A percentile compares a stretch with the other conserved stretches of the same genome.
phyloP scores from a whole-genome alignment of 2,888 invertebrate genomes.

The Pandemis cinnamomeana region DNA sequence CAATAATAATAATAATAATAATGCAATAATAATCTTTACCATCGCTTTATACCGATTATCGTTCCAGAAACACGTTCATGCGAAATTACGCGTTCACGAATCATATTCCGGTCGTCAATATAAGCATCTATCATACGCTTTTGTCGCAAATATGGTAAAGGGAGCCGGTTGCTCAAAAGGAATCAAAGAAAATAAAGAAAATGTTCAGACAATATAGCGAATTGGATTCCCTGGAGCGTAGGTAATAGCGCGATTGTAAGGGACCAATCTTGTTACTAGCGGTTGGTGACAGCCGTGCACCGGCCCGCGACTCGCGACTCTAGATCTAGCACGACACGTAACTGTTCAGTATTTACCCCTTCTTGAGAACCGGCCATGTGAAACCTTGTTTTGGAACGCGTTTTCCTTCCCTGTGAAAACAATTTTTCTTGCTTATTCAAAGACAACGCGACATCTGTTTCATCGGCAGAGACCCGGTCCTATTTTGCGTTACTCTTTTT shows the following conservation, averaged over 20 bases:
- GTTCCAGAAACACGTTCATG: constrained; percentile 9
- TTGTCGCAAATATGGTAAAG: constrained; percentile 46
- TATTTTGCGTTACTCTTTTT: constrained; percentile 4
- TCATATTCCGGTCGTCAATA: constrained; percentile 43
- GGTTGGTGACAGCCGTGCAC: constrained; percentile 47
- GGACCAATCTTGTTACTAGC: constrained; percentile 62
- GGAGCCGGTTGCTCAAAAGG: constrained; percentile 47
- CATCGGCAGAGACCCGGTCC: background rate
- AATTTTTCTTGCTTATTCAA: background rate
- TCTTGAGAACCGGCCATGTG: background rate
- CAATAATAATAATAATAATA: too few species aligned
- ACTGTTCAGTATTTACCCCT: background rate
- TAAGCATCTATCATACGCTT: constrained; percentile 38
- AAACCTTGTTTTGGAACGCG: background rate
- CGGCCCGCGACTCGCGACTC: constrained; percentile 12
- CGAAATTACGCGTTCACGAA: constrained; percentile 40
- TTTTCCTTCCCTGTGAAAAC: background rate
- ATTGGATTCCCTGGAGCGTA: constrained; percentile 61
- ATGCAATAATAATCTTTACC: background rate
- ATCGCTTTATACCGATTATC: background rate
- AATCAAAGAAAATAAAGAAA: constrained; percentile 44
- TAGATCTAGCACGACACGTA: constrained; percentile 1
- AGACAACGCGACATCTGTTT: constrained; percentile 1
- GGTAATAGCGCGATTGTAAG: constrained; percentile 66
- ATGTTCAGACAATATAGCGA: constrained; percentile 55